Evolutionary conservation across 2,797 vertebrate genomes (phyloP).

Genomic region (Poeciliopsis presidionis): DNA sequence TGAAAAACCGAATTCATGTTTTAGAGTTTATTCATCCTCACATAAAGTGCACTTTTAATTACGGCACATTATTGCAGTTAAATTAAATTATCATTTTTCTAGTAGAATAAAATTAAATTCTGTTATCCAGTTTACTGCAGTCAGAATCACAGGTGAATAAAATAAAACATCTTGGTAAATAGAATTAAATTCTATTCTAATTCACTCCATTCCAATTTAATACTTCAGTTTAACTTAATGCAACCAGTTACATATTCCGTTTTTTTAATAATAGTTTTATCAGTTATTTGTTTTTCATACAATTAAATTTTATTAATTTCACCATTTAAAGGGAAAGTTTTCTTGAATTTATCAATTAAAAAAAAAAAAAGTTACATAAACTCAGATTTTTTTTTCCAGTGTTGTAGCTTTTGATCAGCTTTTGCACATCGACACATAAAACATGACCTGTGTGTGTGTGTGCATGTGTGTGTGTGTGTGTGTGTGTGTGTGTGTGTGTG

Average conservation of each 20-base stretch:
- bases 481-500: slow-evolving; percentile 87
- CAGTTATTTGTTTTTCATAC: neutral
- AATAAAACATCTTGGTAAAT: neutral
- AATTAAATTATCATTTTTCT: neutral
- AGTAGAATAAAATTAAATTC: neutral
- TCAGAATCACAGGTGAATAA: neutral
- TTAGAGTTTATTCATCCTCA: neutral
- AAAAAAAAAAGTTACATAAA: neutral
- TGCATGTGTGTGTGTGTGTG: slow-evolving; percentile 38
- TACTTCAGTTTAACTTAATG: neutral
- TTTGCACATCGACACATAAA: neutral
- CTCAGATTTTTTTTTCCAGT: neutral
- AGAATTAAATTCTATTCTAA: neutral
- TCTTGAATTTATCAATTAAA: neutral
- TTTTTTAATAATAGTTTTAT: neutral
- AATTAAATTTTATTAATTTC: neutral
- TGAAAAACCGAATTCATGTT: neutral
- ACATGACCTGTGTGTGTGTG: too few species aligned
- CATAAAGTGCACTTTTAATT: neutral
- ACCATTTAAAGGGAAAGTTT: neutral
- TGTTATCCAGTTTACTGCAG: neutral
- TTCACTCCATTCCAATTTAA: neutral
- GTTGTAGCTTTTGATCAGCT: neutral
- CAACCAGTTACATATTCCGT: neutral
- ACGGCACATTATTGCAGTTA: neutral